A percentile compares a stretch with the other conserved stretches of the same genome.
phyloP scores from a whole-genome alignment of 2,797 vertebrate genomes.

The Gephyroberyx darwinii region DNA sequence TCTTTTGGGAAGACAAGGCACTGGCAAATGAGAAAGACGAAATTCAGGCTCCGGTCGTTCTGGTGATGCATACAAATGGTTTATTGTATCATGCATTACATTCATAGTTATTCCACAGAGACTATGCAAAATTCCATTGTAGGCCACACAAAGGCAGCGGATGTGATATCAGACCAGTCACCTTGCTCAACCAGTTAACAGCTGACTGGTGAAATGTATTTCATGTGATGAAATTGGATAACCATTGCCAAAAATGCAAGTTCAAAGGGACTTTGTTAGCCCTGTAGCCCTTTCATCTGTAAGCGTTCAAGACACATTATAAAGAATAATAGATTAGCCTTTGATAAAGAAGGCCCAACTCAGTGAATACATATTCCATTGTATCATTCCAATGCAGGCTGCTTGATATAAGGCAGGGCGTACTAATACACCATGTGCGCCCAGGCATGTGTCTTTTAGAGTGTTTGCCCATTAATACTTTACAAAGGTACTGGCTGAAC shows the following conservation, averaged over 20 bases:
- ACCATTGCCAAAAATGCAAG: not conserved
- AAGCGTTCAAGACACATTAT: constrained; percentile 9
- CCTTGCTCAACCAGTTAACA: not conserved
- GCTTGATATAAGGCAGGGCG: constrained; percentile 38
- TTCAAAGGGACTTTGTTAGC: constrained; percentile 26
- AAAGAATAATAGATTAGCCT: constrained; percentile 34
- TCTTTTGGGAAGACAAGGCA: not conserved
- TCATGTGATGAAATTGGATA: constrained; percentile 16
- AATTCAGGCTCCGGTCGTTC: not conserved
- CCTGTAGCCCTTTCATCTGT: constrained; percentile 39
- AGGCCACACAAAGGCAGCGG: not conserved
- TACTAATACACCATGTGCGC: constrained; percentile 51
- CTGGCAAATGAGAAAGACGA: not conserved
- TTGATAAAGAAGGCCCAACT: constrained; percentile 7
- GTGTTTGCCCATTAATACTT: constrained; percentile 72
- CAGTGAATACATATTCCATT: constrained; percentile 17
- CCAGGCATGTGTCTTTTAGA: constrained; percentile 43
- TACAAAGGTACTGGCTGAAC: constrained; percentile 51
- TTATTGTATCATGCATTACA: not conserved
- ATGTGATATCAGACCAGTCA: not conserved
- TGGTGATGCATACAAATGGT: not conserved
- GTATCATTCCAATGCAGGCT: constrained; percentile 39
- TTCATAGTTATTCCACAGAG: not conserved
- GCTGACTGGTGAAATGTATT: constrained; percentile 1
- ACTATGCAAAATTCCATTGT: not conserved